Percentiles rank a stretch among this genome's conserved stretches.
These are phyloP conservation scores for Syngnathus acus DNA, from an alignment of 2,797 vertebrate species.

Conservation along the genomic window DNA sequence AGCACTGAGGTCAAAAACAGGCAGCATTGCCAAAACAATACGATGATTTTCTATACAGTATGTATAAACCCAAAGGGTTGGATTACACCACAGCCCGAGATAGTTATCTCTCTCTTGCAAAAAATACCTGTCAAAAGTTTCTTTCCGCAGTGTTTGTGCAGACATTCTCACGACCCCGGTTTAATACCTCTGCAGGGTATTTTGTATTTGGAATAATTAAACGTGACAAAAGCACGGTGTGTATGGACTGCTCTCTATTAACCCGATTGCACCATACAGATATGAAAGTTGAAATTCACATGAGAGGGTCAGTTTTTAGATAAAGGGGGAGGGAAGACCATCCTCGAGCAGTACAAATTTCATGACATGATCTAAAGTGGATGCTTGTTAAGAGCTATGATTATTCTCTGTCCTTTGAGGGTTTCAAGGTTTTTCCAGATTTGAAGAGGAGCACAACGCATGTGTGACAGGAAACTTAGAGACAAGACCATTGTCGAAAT, in stretches of 20 bases:
- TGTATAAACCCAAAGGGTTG: background rate
- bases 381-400: background rate
- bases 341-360: background rate
- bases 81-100: background rate
- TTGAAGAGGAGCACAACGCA: background rate
- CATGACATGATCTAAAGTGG: slow-evolving; percentile 6
- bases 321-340: background rate
- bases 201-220: slow-evolving; percentile 3
- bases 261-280: background rate
- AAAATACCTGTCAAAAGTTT: slow-evolving; percentile 4
- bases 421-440: background rate
- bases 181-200: slow-evolving; percentile 3
- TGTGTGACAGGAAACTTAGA: background rate
- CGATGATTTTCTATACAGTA: background rate
- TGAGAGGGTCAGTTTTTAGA: background rate
- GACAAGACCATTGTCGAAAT: background rate
- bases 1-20: slow-evolving; percentile 5
- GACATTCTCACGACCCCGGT: slow-evolving; percentile 2
- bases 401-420: background rate
- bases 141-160: background rate
- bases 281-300: slow-evolving; percentile 7
- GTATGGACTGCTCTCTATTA: background rate
- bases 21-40: slow-evolving; percentile 1
- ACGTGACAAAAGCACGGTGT: slow-evolving; percentile 3
- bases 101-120: background rate